Base-by-base conservation (phyloP, 1,140 invertebrate species). In the Euura lappo region DNA sequence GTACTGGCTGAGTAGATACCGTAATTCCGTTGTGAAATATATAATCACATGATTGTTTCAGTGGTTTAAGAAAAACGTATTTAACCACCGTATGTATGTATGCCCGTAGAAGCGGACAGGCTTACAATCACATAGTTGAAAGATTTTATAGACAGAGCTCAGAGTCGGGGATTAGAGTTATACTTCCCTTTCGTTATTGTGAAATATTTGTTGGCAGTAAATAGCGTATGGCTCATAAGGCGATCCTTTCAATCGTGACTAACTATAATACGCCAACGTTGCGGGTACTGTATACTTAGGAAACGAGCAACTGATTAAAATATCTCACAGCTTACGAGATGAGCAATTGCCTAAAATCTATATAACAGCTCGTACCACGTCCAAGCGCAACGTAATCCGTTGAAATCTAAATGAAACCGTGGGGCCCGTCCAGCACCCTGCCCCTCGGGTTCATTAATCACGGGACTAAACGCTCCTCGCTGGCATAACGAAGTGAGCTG, bases 361-460 rank as follows among this genome's bases (percentile, higher is more conserved):
- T 28, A 28, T 28, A 28, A 28, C 28, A 28, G 28, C 28, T 28
- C 28, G 28, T 28, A 28, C 28, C 28, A 28, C 28, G 28, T 28
- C 0, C 1, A 28, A 28, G 51, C 51, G 5, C 13, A 60, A 60
- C 51, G 51, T 60, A 60, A 60, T 60, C 51, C 51, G 3, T 60
- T n/a, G 51, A 60, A 60, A 60, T 60, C 51, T 60, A 60, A 68
- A 68, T 1, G 44, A 68, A 68, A 44, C 66, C 51, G 51, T n/a
- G 51, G 51, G 10, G 51, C 28, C 13, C 13, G 13, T 60, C 10
- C 6, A 60, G 51, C 51, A n/a, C 51, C 51, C 51, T 60, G 51
- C 8, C 51, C 51, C 13, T n/a, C 8, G 13, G 82, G 79, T 86
- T 87, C 85, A 87, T 85, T 85, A 87, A 84, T 86, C 84, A 87